Percentiles rank a stretch among this genome's conserved stretches.
Evolutionary conservation across 2,888 invertebrate genomes (phyloP).

Genomic region (Metopia argyrocephala): DNA sequence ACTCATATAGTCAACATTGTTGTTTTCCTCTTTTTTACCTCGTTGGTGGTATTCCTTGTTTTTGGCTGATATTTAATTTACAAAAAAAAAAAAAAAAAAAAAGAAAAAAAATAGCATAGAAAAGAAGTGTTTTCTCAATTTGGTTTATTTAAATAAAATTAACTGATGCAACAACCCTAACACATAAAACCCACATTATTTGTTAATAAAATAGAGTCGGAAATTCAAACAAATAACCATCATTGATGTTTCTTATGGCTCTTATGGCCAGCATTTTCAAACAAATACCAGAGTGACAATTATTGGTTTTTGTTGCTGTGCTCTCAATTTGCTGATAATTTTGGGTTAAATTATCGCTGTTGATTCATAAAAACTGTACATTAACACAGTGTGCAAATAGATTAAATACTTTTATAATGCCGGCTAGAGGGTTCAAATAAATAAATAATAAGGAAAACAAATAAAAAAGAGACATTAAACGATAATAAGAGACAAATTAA

Average conservation of each 20-base stretch:
- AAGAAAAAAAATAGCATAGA: too few relatives aligned
- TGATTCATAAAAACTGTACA: constrained; percentile 27
- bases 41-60: background rate
- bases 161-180: background rate
- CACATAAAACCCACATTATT: background rate
- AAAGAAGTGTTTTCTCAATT: too few relatives aligned
- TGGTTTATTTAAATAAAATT: background rate
- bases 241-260: background rate
- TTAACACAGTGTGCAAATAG: constrained; percentile 2
- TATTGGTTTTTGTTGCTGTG: background rate
- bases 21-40: too few relatives aligned
- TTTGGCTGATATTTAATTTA: too few relatives aligned
- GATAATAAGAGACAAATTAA: too few relatives aligned
- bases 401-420: background rate
- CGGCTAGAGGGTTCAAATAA: too few relatives aligned
- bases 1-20: too few relatives aligned
- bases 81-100: background rate
- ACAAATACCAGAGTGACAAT: too few relatives aligned
- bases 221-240: background rate
- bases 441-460: too few relatives aligned
- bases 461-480: too few relatives aligned
- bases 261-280: background rate
- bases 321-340: constrained; percentile 31
- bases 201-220: background rate
- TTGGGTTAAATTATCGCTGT: constrained; percentile 34